Percentiles rank a stretch among this genome's conserved stretches.
These are phyloP conservation scores for Anthonomus grandis DNA, from an alignment of 1,140 invertebrate genomes.

Conservation along the genomic window DNA sequence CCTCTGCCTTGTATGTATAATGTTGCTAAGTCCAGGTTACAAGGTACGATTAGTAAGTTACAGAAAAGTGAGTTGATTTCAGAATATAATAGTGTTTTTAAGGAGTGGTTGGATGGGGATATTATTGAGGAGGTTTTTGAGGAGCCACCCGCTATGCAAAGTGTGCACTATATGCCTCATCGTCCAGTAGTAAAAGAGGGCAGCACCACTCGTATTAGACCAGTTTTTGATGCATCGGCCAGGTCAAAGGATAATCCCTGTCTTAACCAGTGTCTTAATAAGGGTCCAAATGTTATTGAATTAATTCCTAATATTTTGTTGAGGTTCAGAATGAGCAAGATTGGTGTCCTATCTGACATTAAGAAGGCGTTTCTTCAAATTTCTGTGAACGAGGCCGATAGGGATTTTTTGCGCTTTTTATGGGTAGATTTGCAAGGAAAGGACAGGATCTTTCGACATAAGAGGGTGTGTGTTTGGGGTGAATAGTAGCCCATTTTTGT, in stretches of 20 bases:
- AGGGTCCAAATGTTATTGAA: constrained; percentile 47
- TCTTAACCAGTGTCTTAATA: constrained; percentile 34
- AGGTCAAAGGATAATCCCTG: constrained; percentile 26
- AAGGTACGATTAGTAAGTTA: constrained; percentile 9
- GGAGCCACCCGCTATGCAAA: constrained; percentile 18
- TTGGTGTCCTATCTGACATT: constrained; percentile 48
- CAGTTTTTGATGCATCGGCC: constrained; percentile 35
- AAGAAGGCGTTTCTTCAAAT: constrained; percentile 49
- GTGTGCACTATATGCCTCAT: constrained; percentile 29
- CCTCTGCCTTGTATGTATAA: constrained; percentile 14
- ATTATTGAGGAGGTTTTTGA: constrained; percentile 27
- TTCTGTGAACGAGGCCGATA: constrained; percentile 12
- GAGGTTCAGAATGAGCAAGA: constrained; percentile 42
- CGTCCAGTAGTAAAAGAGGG: constrained; percentile 23
- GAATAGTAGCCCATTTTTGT: constrained; percentile 39
- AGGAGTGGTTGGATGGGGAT: constrained; percentile 26
- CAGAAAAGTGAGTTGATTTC: background rate
- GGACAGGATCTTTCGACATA: constrained; percentile 35
- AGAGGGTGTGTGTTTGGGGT: constrained; percentile 34
- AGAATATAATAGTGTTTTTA: constrained; percentile 14
- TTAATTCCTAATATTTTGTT: constrained; percentile 44
- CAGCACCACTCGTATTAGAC: constrained; percentile 22
- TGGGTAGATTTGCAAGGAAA: constrained; percentile 14
- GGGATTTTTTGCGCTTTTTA: constrained; percentile 15
- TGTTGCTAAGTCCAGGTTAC: constrained; percentile 18